A percentile compares a stretch with the other conserved stretches of the same genome.
Evolutionary conservation across 2,797 vertebrate genomes (phyloP).

Genomic region (Sebastes vulpes): DNA sequence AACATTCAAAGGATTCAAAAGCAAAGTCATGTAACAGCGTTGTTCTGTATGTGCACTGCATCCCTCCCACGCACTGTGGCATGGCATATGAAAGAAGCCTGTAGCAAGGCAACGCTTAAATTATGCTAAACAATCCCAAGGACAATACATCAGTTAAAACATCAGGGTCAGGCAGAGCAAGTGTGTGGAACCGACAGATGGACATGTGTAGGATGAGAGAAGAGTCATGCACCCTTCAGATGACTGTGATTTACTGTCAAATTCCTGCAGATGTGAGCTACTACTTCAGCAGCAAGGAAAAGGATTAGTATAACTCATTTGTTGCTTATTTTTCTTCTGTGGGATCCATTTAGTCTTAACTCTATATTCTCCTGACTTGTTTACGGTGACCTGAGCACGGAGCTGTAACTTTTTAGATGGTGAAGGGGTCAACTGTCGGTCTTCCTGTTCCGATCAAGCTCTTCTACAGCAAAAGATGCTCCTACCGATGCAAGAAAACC

Average conservation of each 20-base stretch:
- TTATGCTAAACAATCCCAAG: conserved; percentile 40
- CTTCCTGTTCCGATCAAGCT: conserved; percentile 14
- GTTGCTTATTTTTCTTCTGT: not conserved
- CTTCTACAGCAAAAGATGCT: conserved; percentile 3
- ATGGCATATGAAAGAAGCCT: conserved; percentile 11
- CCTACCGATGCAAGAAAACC: conserved; percentile 21
- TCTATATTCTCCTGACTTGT: not conserved
- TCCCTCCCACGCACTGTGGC: conserved; percentile 23
- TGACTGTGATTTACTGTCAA: conserved; percentile 22
- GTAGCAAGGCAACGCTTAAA: conserved; percentile 19
- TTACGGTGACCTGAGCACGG: not conserved
- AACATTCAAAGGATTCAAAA: not conserved
- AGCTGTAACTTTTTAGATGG: conserved; percentile 15
- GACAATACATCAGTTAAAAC: conserved; percentile 27
- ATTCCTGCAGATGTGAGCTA: conserved; percentile 26
- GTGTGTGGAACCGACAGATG: conserved; percentile 22
- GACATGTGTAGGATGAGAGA: conserved; percentile 8
- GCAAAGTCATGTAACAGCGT: conserved; percentile 2
- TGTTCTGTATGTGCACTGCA: conserved; percentile 3
- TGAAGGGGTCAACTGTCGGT: conserved; percentile 13
- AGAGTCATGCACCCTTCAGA: not conserved
- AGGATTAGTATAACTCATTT: not conserved
- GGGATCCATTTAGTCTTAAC: not conserved
- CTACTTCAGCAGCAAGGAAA: not conserved
- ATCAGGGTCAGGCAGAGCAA: conserved; percentile 11